Percentiles rank a stretch among this genome's conserved stretches.
phyloP scores from a whole-genome alignment of 2,888 invertebrate species.

The Eilema griseolum region DNA sequence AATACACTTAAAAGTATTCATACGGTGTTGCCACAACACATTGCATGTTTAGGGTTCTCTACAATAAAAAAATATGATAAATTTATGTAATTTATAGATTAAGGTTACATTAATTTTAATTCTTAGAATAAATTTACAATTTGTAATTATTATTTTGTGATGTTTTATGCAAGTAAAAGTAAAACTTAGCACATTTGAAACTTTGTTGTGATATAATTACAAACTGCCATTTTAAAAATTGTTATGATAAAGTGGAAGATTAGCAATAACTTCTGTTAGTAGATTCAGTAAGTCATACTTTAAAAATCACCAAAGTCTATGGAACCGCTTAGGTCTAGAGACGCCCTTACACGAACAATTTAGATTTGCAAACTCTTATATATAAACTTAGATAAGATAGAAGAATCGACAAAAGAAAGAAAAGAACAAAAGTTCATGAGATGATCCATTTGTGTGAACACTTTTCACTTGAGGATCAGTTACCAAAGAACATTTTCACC shows the following conservation, averaged over 20 bases:
- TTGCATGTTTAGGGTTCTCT: constrained; percentile 55
- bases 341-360: too few species aligned
- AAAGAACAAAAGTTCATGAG: not conserved
- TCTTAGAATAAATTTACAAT: not conserved
- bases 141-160: not conserved
- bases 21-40: constrained; percentile 74
- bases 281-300: too few species aligned
- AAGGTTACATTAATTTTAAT: not conserved
- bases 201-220: not conserved
- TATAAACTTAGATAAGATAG: too few species aligned
- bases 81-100: not conserved
- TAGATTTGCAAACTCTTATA: too few species aligned
- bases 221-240: not conserved
- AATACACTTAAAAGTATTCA: constrained; percentile 79
- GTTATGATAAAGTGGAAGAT: not conserved
- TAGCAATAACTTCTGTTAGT: not conserved
- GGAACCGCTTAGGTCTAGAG: too few species aligned
- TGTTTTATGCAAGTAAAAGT: not conserved
- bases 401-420: not conserved
- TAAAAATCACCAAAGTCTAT: too few species aligned
- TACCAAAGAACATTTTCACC: too few species aligned
- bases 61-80: not conserved
- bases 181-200: not conserved
- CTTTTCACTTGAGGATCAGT: not conserved
- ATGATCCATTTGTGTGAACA: not conserved